These are phyloP conservation scores for Discoglossus pictus DNA, from an alignment of 2,797 vertebrate genomes.

Conservation along the genomic window DNA sequence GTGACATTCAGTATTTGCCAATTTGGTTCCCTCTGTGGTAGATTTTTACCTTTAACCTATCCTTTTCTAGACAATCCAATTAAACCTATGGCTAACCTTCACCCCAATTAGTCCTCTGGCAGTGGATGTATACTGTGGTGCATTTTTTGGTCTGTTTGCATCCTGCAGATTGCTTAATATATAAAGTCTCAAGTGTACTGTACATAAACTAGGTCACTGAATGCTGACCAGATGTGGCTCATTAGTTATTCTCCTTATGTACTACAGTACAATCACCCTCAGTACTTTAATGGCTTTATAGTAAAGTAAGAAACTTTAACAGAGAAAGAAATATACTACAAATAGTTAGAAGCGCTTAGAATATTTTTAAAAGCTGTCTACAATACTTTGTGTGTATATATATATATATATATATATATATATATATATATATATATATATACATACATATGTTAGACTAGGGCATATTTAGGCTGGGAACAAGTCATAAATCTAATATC, in stretches of 20 bases:
- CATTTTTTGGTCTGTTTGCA: constrained; percentile 38
- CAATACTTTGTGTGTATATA: too few species aligned
- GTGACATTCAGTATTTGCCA: constrained; percentile 33
- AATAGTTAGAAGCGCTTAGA: too few species aligned
- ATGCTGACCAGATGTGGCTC: constrained; percentile 40
- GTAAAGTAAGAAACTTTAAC: too few species aligned
- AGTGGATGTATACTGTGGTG: not conserved
- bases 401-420: too few species aligned
- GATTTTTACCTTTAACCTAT: constrained; percentile 19
- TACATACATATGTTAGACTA: too few species aligned
- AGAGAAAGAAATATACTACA: too few species aligned
- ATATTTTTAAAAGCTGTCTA: too few species aligned
- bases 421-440: too few species aligned
- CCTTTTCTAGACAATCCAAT: constrained; percentile 39
- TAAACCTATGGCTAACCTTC: constrained; percentile 38
- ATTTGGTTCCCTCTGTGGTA: constrained; percentile 2
- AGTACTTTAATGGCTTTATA: constrained; percentile 22
- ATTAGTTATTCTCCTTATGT: constrained; percentile 27
- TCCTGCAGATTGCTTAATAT: constrained; percentile 40
- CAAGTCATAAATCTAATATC: too few species aligned
- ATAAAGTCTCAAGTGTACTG: constrained; percentile 37
- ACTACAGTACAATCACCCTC: constrained; percentile 22
- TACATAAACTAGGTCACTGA: constrained; percentile 32
- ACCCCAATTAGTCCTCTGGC: constrained; percentile 45
- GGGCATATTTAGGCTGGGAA: too few species aligned